These are phyloP conservation scores for Gallinago jamesoni DNA, from an alignment of 2,113 vertebrate species.

Conservation along the genomic window DNA sequence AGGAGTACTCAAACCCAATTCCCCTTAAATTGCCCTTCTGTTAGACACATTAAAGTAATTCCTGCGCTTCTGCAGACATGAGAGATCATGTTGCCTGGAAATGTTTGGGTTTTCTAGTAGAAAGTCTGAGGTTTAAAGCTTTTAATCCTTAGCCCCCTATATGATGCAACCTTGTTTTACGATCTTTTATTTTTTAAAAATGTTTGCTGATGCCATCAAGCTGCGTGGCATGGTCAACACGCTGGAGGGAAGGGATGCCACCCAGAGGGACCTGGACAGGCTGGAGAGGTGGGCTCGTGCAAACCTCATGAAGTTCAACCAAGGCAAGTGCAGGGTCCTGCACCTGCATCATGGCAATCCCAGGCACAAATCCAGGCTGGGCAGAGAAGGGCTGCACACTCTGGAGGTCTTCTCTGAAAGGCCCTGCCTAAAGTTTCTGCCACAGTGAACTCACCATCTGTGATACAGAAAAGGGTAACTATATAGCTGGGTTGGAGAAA, in stretches of 20 bases:
- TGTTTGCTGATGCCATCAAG: too few species aligned
- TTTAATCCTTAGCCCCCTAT: background rate
- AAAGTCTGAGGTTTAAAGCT: background rate
- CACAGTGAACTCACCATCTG: background rate
- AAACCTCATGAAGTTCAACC: too few species aligned
- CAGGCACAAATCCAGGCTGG: too few species aligned
- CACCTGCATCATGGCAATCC: too few species aligned
- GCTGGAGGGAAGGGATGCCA: too few species aligned
- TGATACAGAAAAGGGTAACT: background rate
- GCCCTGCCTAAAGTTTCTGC: background rate
- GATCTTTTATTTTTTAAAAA: background rate
- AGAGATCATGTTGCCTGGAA: conserved; percentile 14
- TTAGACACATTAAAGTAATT: conserved; percentile 30
- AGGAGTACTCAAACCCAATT: conserved; percentile 45
- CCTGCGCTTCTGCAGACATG: background rate
- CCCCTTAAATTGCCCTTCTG: conserved; percentile 42
- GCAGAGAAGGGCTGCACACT: too few species aligned
- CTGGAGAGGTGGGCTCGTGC: too few species aligned
- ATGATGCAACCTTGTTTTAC: background rate
- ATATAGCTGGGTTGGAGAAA: background rate
- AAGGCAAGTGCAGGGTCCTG: too few species aligned
- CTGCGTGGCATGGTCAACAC: too few species aligned
- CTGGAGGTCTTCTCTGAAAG: too few species aligned
- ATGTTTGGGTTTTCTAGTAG: background rate
- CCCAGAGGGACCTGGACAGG: too few species aligned